Evolutionary conservation across 2,888 invertebrate genomes (phyloP), one percentile per base, ranked within the genome.

Genomic region (Rhyacophila evoluta): DNA sequence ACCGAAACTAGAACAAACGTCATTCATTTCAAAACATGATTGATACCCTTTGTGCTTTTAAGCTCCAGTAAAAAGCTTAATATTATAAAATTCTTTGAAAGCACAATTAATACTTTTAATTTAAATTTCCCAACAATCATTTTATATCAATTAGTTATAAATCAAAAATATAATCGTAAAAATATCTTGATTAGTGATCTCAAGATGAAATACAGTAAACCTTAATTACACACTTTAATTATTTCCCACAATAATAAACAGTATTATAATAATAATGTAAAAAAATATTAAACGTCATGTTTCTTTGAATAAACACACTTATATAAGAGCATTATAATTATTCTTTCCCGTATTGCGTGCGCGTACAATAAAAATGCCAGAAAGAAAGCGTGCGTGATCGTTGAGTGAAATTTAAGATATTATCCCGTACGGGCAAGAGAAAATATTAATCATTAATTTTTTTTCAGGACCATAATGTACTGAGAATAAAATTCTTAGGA

Each of bases 401-500:
- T 19, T 25, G 55, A 55, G 55, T 55, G 55, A 55, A 55, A 55
- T 55, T 55, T 55, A 55, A 25, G 55, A 55, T 55, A 55, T 25
- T 55, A 55, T 55, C 19, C 25, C 39, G 15, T 55, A 19, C 12
- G 15, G 55, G 19, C 1, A 39, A 39, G 12, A 15, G 19, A 55
- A 25, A 55, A 55, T 55, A 55, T 55, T 55, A 55, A 55, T 55
- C 55, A 55, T 55, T 25, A 15, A 39, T 12, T 55, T 55, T 38
- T 41, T 87, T 89, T 80, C 85, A 93, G 92, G 92, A 93, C 83
- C 91, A 94, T 82, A 93, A 94, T 83, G 95, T 95, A 0, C 88
- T 97, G 75, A 89, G 98, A 74, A 97, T 98, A 75, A 98, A 98
- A 86, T 96, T 98, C 84, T 90, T 98, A 80, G 98, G 98, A 0